A percentile compares a stretch with the other conserved stretches of the same genome.
phyloP scores from a whole-genome alignment of 1,140 invertebrate genomes.

The Cardiocondyla obscurior region DNA sequence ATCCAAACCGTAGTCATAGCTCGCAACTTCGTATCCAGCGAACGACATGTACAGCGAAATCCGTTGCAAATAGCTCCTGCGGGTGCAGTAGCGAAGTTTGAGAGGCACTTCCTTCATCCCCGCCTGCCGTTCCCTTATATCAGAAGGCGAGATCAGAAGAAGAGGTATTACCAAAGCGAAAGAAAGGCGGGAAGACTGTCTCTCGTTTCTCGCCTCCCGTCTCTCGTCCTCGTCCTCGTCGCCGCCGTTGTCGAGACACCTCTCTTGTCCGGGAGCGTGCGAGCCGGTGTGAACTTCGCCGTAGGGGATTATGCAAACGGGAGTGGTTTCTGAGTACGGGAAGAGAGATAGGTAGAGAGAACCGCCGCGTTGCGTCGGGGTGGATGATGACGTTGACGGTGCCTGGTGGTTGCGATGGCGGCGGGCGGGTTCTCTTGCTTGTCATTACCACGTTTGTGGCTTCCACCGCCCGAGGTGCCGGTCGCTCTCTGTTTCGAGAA shows the following conservation, averaged over 20 bases:
- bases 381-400: slow-evolving; percentile 40
- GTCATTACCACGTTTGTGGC: slow-evolving; percentile 73
- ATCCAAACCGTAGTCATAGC: slow-evolving; percentile 21
- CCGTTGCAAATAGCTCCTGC: slow-evolving; percentile 35
- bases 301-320: slow-evolving; percentile 74
- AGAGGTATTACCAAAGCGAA: slow-evolving; percentile 53
- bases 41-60: slow-evolving; percentile 31
- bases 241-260: slow-evolving; percentile 50
- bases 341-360: slow-evolving; percentile 52
- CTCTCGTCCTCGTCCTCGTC: slow-evolving; percentile 30
- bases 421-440: slow-evolving; percentile 65
- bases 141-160: slow-evolving; percentile 11
- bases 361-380: slow-evolving; percentile 33
- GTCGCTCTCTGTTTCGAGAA: slow-evolving; percentile 43
- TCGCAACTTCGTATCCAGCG: slow-evolving; percentile 29
- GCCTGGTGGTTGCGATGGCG: slow-evolving; percentile 30
- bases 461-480: slow-evolving; percentile 50
- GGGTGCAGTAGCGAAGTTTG: slow-evolving; percentile 44
- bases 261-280: slow-evolving; percentile 64
- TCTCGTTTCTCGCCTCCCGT: slow-evolving; percentile 13
- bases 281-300: slow-evolving; percentile 73
- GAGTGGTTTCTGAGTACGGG: slow-evolving; percentile 59
- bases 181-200: slow-evolving; percentile 54
- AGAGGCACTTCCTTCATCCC: slow-evolving; percentile 16
- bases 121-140: slow-evolving; percentile 24